Conservation (phyloP, 2,888 invertebrate genomes). For the Electrophaes corylata region DNA sequence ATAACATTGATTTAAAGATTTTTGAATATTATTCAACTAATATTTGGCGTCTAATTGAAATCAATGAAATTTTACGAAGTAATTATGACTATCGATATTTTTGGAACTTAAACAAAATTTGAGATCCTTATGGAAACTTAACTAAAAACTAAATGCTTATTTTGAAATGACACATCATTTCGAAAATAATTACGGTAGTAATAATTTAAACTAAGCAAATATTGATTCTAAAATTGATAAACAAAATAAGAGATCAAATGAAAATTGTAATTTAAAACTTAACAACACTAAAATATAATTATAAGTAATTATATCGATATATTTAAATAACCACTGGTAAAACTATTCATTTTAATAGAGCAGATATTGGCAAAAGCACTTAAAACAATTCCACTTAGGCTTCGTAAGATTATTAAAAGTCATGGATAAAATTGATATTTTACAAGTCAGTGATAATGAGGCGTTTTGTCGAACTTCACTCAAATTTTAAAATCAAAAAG, state of each 20-base stretch:
- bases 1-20: slow-evolving; percentile 32
- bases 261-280: slow-evolving; percentile 74
- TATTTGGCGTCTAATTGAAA: slow-evolving; percentile 77
- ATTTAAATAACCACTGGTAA: slow-evolving; percentile 33
- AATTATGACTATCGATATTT: slow-evolving; percentile 75
- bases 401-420: slow-evolving; percentile 33
- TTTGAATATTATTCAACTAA: slow-evolving; percentile 71
- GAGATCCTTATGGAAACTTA: slow-evolving; percentile 68
- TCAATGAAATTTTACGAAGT: slow-evolving; percentile 55
- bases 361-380: slow-evolving; percentile 30
- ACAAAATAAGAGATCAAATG: slow-evolving; percentile 80
- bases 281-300: slow-evolving; percentile 61
- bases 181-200: slow-evolving; percentile 45
- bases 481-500: slow-evolving; percentile 65
- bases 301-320: slow-evolving; percentile 38
- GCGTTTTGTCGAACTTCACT: slow-evolving; percentile 83
- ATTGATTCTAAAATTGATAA: slow-evolving; percentile 71
- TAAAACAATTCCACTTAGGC: slow-evolving; percentile 15
- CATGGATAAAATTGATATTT: slow-evolving; percentile 38
- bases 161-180: slow-evolving; percentile 21
- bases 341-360: slow-evolving; percentile 22
- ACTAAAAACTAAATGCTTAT: slow-evolving; percentile 52
- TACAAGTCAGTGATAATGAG: slow-evolving; percentile 46
- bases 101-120: slow-evolving; percentile 78
- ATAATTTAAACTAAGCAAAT: slow-evolving; percentile 73